Evolutionary conservation across 2,797 vertebrate species (phyloP), one percentile per base, ranked within the genome.

Genomic region (Gobionotothen gibberifrons): DNA sequence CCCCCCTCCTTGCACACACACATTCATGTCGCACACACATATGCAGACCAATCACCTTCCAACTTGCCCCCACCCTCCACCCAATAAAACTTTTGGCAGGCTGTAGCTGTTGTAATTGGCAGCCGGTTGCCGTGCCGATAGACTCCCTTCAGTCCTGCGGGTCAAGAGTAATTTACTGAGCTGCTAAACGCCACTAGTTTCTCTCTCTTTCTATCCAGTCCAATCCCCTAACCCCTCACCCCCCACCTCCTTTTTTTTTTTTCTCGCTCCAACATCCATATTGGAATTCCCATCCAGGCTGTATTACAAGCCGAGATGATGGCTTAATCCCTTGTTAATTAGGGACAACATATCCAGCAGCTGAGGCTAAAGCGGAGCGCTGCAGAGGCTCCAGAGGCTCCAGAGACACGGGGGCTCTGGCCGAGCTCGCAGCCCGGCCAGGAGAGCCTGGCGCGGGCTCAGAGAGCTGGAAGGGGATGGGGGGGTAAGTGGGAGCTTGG

Each of bases 291-390:
- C 92, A 90, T 93, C 93, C 92, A 93, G 89, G 86, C 93, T 94
- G 92, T 93, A 93, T 92, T 94, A 94, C 93, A 95, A 88, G 84
- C 86, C 51, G 89, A 91, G 93, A 94, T 94, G 94, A 94, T 94
- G 93, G 92, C 94, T 94, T 95, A 95, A 95, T 95, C 94, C 93
- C 93, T 88, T 92, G 94, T 94, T 95, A 95, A 95, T 95, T 95
- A 95, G 93, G 93, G 92, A 94, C 91, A 93, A 94, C 92, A 93
- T 94, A 93, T 94, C 90, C 90, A 89, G 91, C 95, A 95, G 94
- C 94, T 95, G 94, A 94, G 92, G 86, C 93, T 93, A 87, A 90
- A 90, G 79, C 83, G 16, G 66, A 78, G 79, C 53, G 81, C 51
- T 57, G 66, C 39, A 9, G 59, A 80, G 83, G 83, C 87, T 87